These are phyloP conservation scores for Sebastes nivosus DNA, from an alignment of 2,797 vertebrate species.

Conservation along the genomic window DNA sequence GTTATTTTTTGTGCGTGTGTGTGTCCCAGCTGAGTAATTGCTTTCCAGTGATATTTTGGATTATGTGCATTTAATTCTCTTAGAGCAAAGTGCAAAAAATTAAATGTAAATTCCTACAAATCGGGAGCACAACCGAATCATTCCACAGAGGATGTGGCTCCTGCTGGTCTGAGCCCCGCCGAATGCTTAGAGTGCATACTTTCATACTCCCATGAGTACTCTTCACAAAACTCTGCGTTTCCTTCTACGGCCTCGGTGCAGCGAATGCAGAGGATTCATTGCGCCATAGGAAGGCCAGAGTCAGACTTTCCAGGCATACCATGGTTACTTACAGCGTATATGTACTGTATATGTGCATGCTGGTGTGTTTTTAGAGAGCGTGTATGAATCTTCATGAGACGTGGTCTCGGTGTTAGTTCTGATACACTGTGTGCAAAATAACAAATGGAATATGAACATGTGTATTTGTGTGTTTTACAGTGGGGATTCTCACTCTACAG, in stretches of 20 bases:
- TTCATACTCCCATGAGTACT: slow-evolving; percentile 75
- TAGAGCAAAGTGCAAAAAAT: slow-evolving; percentile 34
- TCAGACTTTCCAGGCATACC: slow-evolving; percentile 64
- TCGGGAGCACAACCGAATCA: slow-evolving; percentile 48
- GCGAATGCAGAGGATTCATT: slow-evolving; percentile 60
- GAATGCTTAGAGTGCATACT: slow-evolving; percentile 75
- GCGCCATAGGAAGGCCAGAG: slow-evolving; percentile 53
- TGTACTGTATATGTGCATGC: slow-evolving; percentile 9
- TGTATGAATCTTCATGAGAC: slow-evolving; percentile 26
- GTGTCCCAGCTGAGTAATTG: slow-evolving; percentile 20
- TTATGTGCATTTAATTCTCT: slow-evolving; percentile 29
- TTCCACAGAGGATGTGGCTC: slow-evolving; percentile 61
- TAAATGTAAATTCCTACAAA: slow-evolving; percentile 65
- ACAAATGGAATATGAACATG: slow-evolving; percentile 66
- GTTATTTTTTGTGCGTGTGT: slow-evolving; percentile 34
- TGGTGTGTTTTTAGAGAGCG: slow-evolving; percentile 35
- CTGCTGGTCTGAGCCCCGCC: slow-evolving; percentile 65
- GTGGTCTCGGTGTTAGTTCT: slow-evolving; percentile 31
- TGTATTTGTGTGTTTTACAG: slow-evolving; percentile 81
- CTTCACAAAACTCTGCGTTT: slow-evolving; percentile 63
- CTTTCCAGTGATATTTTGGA: slow-evolving; percentile 30
- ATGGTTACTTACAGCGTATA: slow-evolving; percentile 20
- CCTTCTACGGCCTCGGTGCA: slow-evolving; percentile 66
- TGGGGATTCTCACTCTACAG: slow-evolving; percentile 81
- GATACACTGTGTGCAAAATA: slow-evolving; percentile 54